Conservation (phyloP, 2,888 invertebrate species). For the Diplolepis rosae region DNA sequence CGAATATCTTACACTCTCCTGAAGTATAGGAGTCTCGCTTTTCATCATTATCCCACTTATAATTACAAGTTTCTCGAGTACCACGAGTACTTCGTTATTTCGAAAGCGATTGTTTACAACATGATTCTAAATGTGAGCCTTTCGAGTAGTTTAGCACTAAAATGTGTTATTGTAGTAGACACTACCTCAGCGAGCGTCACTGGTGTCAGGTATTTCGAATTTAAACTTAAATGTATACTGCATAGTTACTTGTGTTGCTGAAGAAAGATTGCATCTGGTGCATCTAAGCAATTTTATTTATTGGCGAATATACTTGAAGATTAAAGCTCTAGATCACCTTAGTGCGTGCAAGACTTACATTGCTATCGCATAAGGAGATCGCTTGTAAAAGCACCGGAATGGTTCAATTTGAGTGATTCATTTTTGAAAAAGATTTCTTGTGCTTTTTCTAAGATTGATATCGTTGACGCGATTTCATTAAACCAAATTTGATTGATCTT, state of each 20-base stretch:
- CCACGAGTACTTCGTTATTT: background rate
- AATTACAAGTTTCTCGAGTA: background rate
- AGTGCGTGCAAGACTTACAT: background rate
- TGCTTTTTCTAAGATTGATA: too few relatives aligned
- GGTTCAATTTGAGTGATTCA: too few relatives aligned
- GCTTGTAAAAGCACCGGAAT: background rate
- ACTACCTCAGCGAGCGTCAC: constrained; percentile 22
- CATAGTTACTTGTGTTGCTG: constrained; percentile 15
- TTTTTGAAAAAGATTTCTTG: too few relatives aligned
- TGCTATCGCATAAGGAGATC: too few relatives aligned
- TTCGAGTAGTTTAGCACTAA: constrained; percentile 25
- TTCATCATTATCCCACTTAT: background rate
- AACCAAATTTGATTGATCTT: too few relatives aligned
- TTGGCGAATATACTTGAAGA: constrained; percentile 14
- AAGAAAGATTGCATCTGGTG: constrained; percentile 25
- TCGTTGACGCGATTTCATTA: too few relatives aligned
- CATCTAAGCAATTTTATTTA: constrained; percentile 21
- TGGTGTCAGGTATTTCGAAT: constrained; percentile 8
- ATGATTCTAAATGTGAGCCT: constrained; percentile 8
- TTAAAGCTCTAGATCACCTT: background rate
- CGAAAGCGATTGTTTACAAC: background rate
- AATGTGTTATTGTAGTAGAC: constrained; percentile 14
- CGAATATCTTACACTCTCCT: constrained; percentile 11
- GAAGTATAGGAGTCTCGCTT: constrained; percentile 18
- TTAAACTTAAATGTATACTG: background rate